Percentiles rank a stretch among this genome's conserved stretches.
Evolutionary conservation across 1,140 invertebrate genomes (phyloP).

Genomic region (Heliconius nattereri): DNA sequence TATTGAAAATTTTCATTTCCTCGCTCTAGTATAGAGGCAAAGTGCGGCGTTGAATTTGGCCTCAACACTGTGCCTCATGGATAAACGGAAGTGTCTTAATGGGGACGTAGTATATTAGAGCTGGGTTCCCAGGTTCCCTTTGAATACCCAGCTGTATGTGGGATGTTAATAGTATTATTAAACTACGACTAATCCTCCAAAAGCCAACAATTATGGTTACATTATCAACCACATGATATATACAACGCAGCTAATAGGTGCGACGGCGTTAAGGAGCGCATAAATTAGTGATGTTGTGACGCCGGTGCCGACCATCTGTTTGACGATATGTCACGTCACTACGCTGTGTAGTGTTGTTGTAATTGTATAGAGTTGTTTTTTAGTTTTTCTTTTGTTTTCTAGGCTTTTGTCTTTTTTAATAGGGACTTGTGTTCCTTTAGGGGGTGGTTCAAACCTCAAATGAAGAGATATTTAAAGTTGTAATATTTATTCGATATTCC

Average conservation of each 20-base stretch:
- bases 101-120: too few relatives aligned
- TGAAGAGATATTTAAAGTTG: neutral
- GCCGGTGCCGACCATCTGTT: conserved; percentile 70
- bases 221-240: conserved; percentile 64
- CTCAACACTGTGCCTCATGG: too few relatives aligned
- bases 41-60: too few relatives aligned
- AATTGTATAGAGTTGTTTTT: conserved; percentile 57
- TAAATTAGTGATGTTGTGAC: conserved; percentile 79
- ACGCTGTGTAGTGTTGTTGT: conserved; percentile 33
- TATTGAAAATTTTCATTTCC: too few relatives aligned
- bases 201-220: conserved; percentile 44
- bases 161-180: too few relatives aligned
- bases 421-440: too few relatives aligned
- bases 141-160: too few relatives aligned
- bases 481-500: too few relatives aligned
- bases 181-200: neutral
- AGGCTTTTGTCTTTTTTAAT: conserved; percentile 14
- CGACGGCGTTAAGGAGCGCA: conserved; percentile 76
- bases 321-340: conserved; percentile 75
- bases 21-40: too few relatives aligned
- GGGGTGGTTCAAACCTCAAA: too few relatives aligned
- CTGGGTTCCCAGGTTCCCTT: too few relatives aligned
- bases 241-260: conserved; percentile 77
- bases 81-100: too few relatives aligned
- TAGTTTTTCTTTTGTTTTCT: neutral